A percentile compares a stretch with the other conserved stretches of the same genome.
phyloP scores from a whole-genome alignment of 2,888 invertebrate species.

The Cantharis rustica region DNA sequence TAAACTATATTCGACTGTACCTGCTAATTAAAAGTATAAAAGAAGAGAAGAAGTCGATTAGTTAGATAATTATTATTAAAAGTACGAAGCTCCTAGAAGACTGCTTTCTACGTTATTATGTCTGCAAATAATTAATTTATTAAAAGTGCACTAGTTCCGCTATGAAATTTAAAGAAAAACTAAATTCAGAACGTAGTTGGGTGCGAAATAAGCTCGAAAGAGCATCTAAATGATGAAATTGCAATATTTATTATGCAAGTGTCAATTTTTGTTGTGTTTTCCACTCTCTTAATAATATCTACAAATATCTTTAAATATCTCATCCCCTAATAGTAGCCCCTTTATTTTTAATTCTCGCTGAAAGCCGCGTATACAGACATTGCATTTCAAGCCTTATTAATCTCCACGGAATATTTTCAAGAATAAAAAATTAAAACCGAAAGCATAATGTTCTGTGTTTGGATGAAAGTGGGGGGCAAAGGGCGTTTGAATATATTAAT shows the following conservation, averaged over 20 bases:
- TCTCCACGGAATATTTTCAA: conserved; percentile 53
- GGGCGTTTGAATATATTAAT: conserved; percentile 54
- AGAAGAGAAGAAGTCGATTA: neutral
- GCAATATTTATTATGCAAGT: neutral
- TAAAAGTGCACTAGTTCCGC: neutral
- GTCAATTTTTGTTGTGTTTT: conserved; percentile 1
- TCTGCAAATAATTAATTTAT: neutral
- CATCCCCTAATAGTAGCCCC: conserved; percentile 32
- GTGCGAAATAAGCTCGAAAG: neutral
- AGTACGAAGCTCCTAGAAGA: neutral
- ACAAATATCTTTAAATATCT: conserved; percentile 34
- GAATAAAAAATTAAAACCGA: conserved; percentile 55
- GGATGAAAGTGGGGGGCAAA: conserved; percentile 39
- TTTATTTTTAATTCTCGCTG: conserved; percentile 53
- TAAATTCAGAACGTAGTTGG: neutral
- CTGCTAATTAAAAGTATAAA: neutral
- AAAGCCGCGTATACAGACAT: conserved; percentile 44
- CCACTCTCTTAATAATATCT: neutral
- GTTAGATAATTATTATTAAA: neutral
- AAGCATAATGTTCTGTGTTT: conserved; percentile 53
- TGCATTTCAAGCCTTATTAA: conserved; percentile 55
- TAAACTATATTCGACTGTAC: neutral
- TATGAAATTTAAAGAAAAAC: neutral
- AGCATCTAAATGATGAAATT: neutral
- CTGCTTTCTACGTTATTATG: neutral